Base-by-base conservation (phyloP, 2,888 invertebrate species). In the Agrotis segetum region DNA sequence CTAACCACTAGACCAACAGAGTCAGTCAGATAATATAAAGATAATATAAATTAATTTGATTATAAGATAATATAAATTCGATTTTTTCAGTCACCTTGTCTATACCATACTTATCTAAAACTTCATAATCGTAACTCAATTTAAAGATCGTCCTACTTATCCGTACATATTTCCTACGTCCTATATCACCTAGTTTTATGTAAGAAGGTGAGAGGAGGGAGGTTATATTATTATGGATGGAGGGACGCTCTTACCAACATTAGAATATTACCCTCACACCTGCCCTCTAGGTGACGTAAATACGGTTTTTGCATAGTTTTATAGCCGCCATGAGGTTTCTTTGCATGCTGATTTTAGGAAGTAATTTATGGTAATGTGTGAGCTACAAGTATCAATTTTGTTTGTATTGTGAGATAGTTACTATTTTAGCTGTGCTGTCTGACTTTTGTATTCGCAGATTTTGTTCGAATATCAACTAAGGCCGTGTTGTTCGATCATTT, bases 261-360 rank as follows among this genome's bases (percentile, higher is more conserved):
- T 95, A 95, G 93, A 95, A 95, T 95, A 94, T 94, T 94, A 90
- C 93, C 87, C 89, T 89, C 90, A 88, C 94, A 94, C 94, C 93
- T 94, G 90, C 90, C 47, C 91, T 91, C 77, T 80, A 85, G 89
- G 69, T 71, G 91, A 89, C 90, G 92, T 93, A 92, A 92, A 93
- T 93, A 94, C 88, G 90, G 91, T 92, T 93, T 92, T 93, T 92
- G 87, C 88, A 87, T 89, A 89, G 90, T 89, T 90, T 91, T 92
- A 90, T 87, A 86, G 86, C 83, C 84, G 85, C 79, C 85, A 59
- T 62, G 85, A 87, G 88, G 82, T 88, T 90, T 86, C 87, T 85
- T 84, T 84, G 84, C 82, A 86, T 88, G 87, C 88, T 89, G 89
- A 91, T 88, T 90, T 88, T 77, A 61, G 64, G 63, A 55, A 59